phyloP scores from a whole-genome alignment of 2,888 invertebrate genomes.

The Agrotis puta region DNA sequence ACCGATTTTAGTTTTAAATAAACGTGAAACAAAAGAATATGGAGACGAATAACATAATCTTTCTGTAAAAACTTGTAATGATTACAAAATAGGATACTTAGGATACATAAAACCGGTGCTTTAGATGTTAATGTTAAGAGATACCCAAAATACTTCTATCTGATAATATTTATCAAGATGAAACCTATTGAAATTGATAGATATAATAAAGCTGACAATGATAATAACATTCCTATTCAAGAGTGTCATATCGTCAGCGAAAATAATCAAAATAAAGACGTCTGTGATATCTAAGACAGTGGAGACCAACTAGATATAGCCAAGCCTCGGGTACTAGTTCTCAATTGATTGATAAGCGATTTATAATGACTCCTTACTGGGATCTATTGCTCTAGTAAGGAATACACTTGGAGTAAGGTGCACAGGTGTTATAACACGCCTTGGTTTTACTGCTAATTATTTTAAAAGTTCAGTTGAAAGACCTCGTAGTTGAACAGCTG shows the following conservation, averaged over 20 bases:
- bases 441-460: background rate
- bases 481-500: too few species aligned
- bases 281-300: conserved; percentile 14
- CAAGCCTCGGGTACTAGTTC: conserved; percentile 16
- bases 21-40: too few species aligned
- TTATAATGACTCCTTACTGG: conserved; percentile 54
- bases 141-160: background rate
- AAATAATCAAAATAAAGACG: conserved; percentile 22
- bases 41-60: background rate
- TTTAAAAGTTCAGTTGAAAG: background rate
- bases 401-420: conserved; percentile 11
- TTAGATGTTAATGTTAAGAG: background rate
- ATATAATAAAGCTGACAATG: conserved; percentile 13
- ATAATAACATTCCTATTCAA: conserved; percentile 31
- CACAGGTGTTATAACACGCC: background rate
- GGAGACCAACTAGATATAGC: conserved; percentile 29
- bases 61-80: too few species aligned
- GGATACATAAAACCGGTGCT: background rate
- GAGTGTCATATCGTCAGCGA: conserved; percentile 17
- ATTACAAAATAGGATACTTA: background rate
- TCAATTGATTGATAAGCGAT: conserved; percentile 53
- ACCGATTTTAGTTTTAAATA: too few species aligned
- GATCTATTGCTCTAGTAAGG: conserved; percentile 33
- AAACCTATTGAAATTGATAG: conserved; percentile 13
- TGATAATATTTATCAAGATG: conserved; percentile 6